Percentiles rank a stretch among this genome's conserved stretches.
These are phyloP conservation scores for Drymonia ruficornis DNA, from an alignment of 2,888 invertebrate genomes.

Conservation along the genomic window DNA sequence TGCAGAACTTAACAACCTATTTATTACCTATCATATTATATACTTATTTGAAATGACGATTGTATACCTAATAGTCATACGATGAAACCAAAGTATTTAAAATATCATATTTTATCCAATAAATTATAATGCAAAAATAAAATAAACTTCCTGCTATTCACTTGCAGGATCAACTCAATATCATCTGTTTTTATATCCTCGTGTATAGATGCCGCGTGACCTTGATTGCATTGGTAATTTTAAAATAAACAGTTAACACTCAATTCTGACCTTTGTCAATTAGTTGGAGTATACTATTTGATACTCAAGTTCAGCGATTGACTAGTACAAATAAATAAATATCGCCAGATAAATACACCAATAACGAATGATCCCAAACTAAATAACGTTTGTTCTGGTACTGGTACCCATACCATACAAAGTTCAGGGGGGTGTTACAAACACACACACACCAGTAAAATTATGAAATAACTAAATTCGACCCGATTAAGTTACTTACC, in stretches of 20 bases:
- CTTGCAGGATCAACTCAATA: slow-evolving; percentile 12
- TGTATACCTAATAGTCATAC: background rate
- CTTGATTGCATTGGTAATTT: slow-evolving; percentile 69
- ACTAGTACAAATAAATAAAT: background rate
- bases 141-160: slow-evolving; percentile 17
- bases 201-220: slow-evolving; percentile 44
- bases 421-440: too few relatives aligned
- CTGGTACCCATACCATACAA: too few relatives aligned
- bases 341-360: background rate
- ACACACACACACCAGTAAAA: too few relatives aligned
- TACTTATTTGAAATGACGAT: too few relatives aligned
- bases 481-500: too few relatives aligned
- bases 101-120: background rate
- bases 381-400: too few relatives aligned
- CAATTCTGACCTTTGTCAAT: slow-evolving; percentile 68
- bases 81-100: background rate
- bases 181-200: slow-evolving; percentile 14
- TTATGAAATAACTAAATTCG: too few relatives aligned
- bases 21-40: too few relatives aligned
- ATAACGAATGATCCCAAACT: too few relatives aligned
- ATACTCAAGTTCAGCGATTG: slow-evolving; percentile 41
- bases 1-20: too few relatives aligned
- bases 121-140: background rate
- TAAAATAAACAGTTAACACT: slow-evolving; percentile 66
- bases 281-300: slow-evolving; percentile 56